A percentile compares a stretch with the other conserved stretches of the same genome.
Evolutionary conservation across 2,797 vertebrate genomes (phyloP).

Genomic region (Ambastaia sidthimunki): DNA sequence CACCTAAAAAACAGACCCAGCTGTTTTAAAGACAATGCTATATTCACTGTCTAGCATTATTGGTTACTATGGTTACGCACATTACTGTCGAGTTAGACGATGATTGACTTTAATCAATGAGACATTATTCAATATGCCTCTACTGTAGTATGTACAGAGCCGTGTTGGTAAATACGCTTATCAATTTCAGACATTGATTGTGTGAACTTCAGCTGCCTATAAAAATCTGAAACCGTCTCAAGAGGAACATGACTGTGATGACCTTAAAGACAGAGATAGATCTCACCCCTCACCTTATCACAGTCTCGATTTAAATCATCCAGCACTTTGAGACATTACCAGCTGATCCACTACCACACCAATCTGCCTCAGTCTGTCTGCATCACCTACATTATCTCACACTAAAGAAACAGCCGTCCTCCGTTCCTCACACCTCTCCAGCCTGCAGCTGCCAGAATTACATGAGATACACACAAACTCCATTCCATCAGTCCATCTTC

Average conservation of each 20-base stretch:
- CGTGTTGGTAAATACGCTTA: background rate
- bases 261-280: background rate
- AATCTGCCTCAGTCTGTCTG: background rate
- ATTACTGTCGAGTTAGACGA: background rate
- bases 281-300: background rate
- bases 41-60: background rate
- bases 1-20: too few relatives aligned
- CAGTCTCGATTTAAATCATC: background rate
- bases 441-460: conserved; percentile 9
- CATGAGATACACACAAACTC: background rate
- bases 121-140: background rate
- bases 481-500: background rate
- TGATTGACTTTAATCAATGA: conserved; percentile 2
- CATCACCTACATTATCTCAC: conserved; percentile 27
- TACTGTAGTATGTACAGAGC: background rate
- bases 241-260: background rate
- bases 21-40: background rate
- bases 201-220: background rate
- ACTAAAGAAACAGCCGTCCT: conserved; percentile 20
- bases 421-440: conserved; percentile 18
- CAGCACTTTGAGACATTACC: background rate
- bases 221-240: background rate
- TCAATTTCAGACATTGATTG: background rate
- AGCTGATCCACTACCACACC: background rate
- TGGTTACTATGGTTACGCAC: background rate